These are phyloP conservation scores for Callyntrura sp. DNA, from an alignment of 2,888 invertebrate genomes.

Conservation along the genomic window DNA sequence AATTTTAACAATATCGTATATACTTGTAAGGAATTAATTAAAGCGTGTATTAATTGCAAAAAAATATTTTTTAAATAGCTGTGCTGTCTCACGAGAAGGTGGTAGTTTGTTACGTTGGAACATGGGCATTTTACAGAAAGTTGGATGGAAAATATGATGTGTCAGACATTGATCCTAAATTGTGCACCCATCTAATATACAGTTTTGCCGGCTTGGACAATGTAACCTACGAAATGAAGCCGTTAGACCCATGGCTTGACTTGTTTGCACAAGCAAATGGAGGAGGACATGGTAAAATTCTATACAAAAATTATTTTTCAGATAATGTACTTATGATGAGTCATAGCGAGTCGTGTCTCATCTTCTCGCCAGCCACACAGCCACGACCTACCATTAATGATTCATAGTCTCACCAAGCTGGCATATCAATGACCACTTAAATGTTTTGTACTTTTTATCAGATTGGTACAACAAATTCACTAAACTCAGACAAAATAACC, in stretches of 20 bases:
- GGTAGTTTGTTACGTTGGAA: conserved; percentile 92
- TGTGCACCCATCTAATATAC: conserved; percentile 94
- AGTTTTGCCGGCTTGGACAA: conserved; percentile 92
- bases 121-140: conserved; percentile 91
- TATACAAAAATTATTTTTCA: neutral
- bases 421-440: too few species aligned
- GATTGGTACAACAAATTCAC: conserved; percentile 89
- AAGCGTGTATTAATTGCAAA: neutral
- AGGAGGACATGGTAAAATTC: conserved; percentile 88
- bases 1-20: neutral
- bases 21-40: neutral
- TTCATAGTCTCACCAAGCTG: too few species aligned
- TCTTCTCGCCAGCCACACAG: too few species aligned
- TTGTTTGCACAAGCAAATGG: conserved; percentile 89
- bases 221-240: conserved; percentile 89
- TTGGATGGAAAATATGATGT: conserved; percentile 89
- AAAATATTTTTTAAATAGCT: conserved; percentile 61
- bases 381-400: too few species aligned
- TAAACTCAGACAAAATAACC: conserved; percentile 88
- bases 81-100: conserved; percentile 88
- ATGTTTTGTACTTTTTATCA: conserved; percentile 79
- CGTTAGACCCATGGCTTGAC: conserved; percentile 92
- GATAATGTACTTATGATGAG: too few species aligned
- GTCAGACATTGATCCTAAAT: conserved; percentile 89
- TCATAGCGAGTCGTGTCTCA: too few species aligned